Base-by-base conservation (phyloP, 1,140 invertebrate species). In the Anastrepha ludens region DNA sequence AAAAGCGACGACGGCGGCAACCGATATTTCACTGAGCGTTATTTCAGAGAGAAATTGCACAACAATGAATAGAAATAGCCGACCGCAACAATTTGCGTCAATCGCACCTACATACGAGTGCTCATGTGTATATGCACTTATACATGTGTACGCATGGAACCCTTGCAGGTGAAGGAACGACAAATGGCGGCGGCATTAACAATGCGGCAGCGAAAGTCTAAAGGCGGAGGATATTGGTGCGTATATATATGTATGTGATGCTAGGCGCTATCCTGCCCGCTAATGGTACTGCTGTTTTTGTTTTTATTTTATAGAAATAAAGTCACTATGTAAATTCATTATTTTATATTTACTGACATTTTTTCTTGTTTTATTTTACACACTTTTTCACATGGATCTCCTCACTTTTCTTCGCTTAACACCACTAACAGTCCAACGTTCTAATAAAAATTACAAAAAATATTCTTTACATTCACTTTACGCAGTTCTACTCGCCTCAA, bases 141-240 rank as follows among this genome's bases (percentile, higher is more conserved):
- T 20, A 7, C 50, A 7, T 78, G 3, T n/a, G 44, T 3, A 55
- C 20, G 47, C 47, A 50, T 74, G 39, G 20, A 3, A 3, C 47
- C 17, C 7, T 8, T 81, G 74, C 74, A 81, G 74, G 74, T 81
- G 74, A 81, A 81, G 74, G 74, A 50, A 81, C 47, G 74, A 55
- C 74, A 29, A 81, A 55, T 5, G 17, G 47, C 47, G 47, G 47
- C 74, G 50, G 47, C 74, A n/a, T 15, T 6, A 13, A n/a, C 47
- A 39, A 67, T 67, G 29, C 47, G 74, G 47, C 74, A 81, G 17
- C 20, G 29, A 29, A 44, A 47, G 15, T 7, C 60, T 62, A 62
- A 62, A 11, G 15, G 15, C 60, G 3, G 13, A 62, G 15, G 15
- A 13, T 62, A 62, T 4, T 13, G 7, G 17, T 62, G 11, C 0